Percentiles rank a stretch among this genome's conserved stretches.
phyloP scores from a whole-genome alignment of 2,797 vertebrate species.

The Gobionotothen gibberifrons region DNA sequence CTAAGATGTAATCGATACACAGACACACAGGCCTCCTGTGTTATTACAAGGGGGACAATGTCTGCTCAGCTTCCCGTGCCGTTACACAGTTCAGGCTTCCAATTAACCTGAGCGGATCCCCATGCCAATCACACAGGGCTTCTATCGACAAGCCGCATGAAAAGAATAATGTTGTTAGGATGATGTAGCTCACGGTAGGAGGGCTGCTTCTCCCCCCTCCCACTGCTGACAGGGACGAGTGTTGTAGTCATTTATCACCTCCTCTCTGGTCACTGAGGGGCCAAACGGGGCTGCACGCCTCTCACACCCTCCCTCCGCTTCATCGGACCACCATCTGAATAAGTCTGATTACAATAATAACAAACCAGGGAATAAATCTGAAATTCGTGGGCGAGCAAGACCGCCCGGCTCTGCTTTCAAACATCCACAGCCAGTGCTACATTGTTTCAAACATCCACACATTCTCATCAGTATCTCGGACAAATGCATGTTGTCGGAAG shows the following conservation, averaged over 20 bases:
- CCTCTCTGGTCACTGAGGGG: conserved; percentile 83
- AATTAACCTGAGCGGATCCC: conserved; percentile 90
- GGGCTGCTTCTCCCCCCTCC: conserved; percentile 68
- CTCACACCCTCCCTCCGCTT: conserved; percentile 78
- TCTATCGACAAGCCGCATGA: conserved; percentile 87
- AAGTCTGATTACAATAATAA: conserved; percentile 48
- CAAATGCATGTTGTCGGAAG: conserved; percentile 8
- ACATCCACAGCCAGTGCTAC: not conserved
- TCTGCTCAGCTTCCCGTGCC: conserved; percentile 85
- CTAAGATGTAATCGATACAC: conserved; percentile 87
- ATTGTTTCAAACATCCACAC: conserved; percentile 1
- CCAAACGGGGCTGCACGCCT: conserved; percentile 66
- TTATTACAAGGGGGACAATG: conserved; percentile 86
- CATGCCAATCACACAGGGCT: conserved; percentile 86
- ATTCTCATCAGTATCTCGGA: not conserved
- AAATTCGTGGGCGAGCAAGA: conserved; percentile 6
- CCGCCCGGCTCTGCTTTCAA: conserved; percentile 8
- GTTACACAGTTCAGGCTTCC: conserved; percentile 90
- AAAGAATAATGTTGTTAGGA: conserved; percentile 89
- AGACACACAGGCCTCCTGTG: conserved; percentile 83
- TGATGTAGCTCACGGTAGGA: conserved; percentile 85
- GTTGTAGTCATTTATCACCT: conserved; percentile 90
- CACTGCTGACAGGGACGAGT: conserved; percentile 85
- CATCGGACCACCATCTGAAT: conserved; percentile 64
- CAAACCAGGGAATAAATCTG: conserved; percentile 24